A percentile compares a stretch with the other conserved stretches of the same genome.
These are phyloP conservation scores for Venturia canescens DNA, from an alignment of 1,140 invertebrate species.

Conservation along the genomic window DNA sequence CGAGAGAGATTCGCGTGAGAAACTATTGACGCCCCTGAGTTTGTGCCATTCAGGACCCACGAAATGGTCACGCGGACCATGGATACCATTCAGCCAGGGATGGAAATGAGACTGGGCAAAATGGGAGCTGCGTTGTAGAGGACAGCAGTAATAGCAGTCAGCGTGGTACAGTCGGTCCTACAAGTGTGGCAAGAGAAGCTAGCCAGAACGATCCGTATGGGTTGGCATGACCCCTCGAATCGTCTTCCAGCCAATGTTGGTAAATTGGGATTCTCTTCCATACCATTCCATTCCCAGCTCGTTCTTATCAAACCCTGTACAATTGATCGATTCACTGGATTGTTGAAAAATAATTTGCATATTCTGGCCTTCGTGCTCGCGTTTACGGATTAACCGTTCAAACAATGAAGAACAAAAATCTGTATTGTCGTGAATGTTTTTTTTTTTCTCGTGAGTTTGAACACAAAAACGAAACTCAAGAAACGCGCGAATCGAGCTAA, in stretches of 20 bases:
- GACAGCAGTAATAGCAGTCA: not conserved
- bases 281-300: too few species aligned
- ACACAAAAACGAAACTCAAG: not conserved
- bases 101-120: not conserved
- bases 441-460: not conserved
- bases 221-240: too few species aligned
- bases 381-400: not conserved
- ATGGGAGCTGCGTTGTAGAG: not conserved
- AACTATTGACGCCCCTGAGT: constrained; percentile 47
- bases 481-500: not conserved
- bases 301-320: too few species aligned
- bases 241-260: too few species aligned
- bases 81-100: not conserved
- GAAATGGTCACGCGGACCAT: constrained; percentile 40
- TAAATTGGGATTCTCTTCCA: too few species aligned
- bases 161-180: not conserved
- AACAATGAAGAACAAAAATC: not conserved
- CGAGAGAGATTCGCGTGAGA: constrained; percentile 11
- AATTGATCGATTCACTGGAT: not conserved
- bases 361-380: not conserved
- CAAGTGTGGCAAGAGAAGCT: not conserved
- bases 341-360: not conserved
- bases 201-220: too few species aligned
- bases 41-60: constrained; percentile 26
- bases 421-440: not conserved